Evolutionary conservation across 2,113 vertebrate species (phyloP).

Genomic region (Oplegnathus fasciatus): DNA sequence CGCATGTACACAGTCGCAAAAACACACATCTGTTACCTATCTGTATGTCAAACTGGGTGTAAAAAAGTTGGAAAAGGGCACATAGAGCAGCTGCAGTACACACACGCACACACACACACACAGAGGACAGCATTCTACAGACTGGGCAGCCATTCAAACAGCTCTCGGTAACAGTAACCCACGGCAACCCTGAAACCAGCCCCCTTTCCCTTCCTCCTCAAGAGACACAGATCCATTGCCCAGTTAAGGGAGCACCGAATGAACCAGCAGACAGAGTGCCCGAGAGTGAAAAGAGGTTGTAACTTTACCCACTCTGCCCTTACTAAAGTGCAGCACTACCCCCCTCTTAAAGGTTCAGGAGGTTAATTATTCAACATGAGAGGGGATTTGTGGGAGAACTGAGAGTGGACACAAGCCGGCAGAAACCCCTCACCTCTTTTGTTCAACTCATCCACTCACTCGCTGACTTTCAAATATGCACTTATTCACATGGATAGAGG

Average conservation of each 20-base stretch:
- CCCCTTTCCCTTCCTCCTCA: slow-evolving; percentile 61
- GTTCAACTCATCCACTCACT: slow-evolving; percentile 30
- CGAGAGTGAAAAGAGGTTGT: slow-evolving; percentile 70
- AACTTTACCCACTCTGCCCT: slow-evolving; percentile 75
- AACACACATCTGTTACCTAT: slow-evolving; percentile 50
- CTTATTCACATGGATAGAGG: slow-evolving; percentile 8
- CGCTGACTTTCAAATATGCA: slow-evolving; percentile 28
- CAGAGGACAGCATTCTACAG: slow-evolving; percentile 65
- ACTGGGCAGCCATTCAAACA: slow-evolving; percentile 76
- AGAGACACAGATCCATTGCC: slow-evolving; percentile 71
- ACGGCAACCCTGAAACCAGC: slow-evolving; percentile 74
- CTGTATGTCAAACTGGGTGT: slow-evolving; percentile 31
- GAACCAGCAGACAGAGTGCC: slow-evolving; percentile 57
- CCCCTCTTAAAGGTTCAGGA: slow-evolving; percentile 67
- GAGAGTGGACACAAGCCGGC: slow-evolving; percentile 55
- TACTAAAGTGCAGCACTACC: slow-evolving; percentile 63
- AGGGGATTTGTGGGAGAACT: slow-evolving; percentile 54
- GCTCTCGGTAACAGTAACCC: slow-evolving; percentile 81
- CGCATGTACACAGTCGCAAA: slow-evolving; percentile 22
- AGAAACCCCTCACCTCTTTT: slow-evolving; percentile 53
- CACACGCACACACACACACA: slow-evolving; percentile 35
- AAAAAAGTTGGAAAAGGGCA: slow-evolving; percentile 56
- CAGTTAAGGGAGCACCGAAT: slow-evolving; percentile 63
- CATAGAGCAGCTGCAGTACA: slow-evolving; percentile 58
- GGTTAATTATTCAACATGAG: slow-evolving; percentile 81